Evolutionary conservation across 53 echinoderm and acorn worm genomes (phyloP).

Genomic region (Holothuria leucospilota): DNA sequence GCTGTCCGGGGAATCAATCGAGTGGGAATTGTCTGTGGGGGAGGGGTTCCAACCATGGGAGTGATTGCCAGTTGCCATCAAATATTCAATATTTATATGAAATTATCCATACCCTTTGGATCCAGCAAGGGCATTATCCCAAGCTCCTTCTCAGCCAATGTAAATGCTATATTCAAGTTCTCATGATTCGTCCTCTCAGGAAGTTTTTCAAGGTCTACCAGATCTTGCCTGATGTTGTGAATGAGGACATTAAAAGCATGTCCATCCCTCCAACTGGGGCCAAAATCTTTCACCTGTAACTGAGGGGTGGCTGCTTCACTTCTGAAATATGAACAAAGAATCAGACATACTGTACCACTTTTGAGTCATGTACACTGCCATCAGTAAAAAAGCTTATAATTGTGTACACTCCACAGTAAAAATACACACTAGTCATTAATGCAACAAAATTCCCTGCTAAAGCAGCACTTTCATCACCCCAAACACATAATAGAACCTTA

Average conservation of each 20-base stretch:
- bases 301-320: slow-evolving; percentile 41
- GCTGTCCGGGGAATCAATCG: no score
- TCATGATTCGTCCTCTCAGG: slow-evolving; percentile 76
- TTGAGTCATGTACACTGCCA: not conserved
- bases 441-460: no score
- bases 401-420: no score
- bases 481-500: no score
- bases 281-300: slow-evolving; percentile 88
- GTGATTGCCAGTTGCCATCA: no score
- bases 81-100: no score
- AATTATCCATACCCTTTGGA: slow-evolving; percentile 74
- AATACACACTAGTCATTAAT: no score
- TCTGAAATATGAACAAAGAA: slow-evolving; percentile 23
- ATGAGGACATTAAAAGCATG: slow-evolving; percentile 90
- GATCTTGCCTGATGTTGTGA: slow-evolving; percentile 80
- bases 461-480: no score
- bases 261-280: slow-evolving; percentile 97
- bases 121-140: slow-evolving; percentile 89
- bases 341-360: not conserved
- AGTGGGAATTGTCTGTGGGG: no score
- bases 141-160: slow-evolving; percentile 83
- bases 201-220: slow-evolving; percentile 76
- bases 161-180: slow-evolving; percentile 89
- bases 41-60: no score
- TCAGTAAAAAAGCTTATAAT: no score